Conservation (phyloP, 1,140 invertebrate species). For the Zaprionus taronus region DNA sequence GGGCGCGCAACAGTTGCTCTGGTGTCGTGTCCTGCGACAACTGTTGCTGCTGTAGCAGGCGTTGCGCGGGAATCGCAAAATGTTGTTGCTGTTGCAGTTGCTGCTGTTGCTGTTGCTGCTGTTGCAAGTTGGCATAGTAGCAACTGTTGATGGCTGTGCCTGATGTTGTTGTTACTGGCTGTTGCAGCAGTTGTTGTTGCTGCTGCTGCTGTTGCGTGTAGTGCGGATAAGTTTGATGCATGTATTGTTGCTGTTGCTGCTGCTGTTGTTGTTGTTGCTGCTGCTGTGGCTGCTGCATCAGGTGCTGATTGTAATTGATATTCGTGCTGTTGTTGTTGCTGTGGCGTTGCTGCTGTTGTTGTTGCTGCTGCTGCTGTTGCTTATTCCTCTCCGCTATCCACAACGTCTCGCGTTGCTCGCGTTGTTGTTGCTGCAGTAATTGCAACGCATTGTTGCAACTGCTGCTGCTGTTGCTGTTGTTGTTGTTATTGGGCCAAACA, state of each 20-base stretch:
- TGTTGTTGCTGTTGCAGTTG: conserved; percentile 48
- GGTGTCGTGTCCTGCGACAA: conserved; percentile 19
- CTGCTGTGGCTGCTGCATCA: conserved; percentile 55
- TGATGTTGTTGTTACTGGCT: conserved; percentile 50
- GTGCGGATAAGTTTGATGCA: conserved; percentile 41
- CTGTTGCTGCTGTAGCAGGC: conserved; percentile 41
- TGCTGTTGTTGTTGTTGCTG: conserved; percentile 37
- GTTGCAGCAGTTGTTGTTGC: conserved; percentile 43
- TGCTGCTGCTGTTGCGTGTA: conserved; percentile 41
- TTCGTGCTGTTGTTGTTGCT: conserved; percentile 54
- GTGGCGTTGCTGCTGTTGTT: conserved; percentile 28
- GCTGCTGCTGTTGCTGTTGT: conserved; percentile 20
- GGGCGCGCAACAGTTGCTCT: conserved; percentile 14
- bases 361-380: conserved; percentile 60
- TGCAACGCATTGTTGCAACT: conserved; percentile 39
- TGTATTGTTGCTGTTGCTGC: conserved; percentile 38
- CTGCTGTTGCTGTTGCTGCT: conserved; percentile 35
- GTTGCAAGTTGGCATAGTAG: conserved; percentile 49
- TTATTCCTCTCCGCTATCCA: conserved; percentile 59
- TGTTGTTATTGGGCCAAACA: conserved; percentile 55
- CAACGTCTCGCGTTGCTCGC: conserved; percentile 34
- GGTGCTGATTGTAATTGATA: conserved; percentile 70
- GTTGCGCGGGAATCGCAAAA: conserved; percentile 52
- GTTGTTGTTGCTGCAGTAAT: conserved; percentile 57
- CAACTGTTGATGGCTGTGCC: conserved; percentile 35